Evolutionary conservation across 2,113 vertebrate genomes (phyloP), one percentile per base, ranked within the genome.

Genomic region (Scalopus aquaticus): DNA sequence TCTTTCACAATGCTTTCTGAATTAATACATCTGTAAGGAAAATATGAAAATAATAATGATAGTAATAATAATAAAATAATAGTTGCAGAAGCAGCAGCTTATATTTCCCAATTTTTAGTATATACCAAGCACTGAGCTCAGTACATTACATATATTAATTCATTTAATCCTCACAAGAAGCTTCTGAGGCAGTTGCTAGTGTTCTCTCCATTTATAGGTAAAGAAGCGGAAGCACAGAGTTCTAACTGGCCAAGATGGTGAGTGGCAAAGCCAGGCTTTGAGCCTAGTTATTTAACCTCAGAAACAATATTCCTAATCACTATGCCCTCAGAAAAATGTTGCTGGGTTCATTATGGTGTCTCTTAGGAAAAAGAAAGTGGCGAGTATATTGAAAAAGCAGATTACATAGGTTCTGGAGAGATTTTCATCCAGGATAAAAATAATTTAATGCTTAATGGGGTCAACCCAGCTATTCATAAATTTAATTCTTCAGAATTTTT

Each of bases 371-470:
- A 91, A 56, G 15, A 42, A 93, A 83, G 42, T 46, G 6, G 19
- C 9, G 62, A 79, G 82, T 62, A 51, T 67, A 83, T 35, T 79
- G 37, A 86, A 77, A 79, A 87, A 60, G 39, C 91, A 64, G n/a
- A 51, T 86, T 32, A 78, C 78, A 26, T 26, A 87, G 54, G 24
- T 83, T 74, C 69, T 88, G 72, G 76, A 90, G 87, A 90, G 16
- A 65, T 64, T 89, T 91, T 77, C 60, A 51, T 82, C 17, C 37
- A 92, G 44, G 92, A 69, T 72, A 88, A 86, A 93, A 93, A 67
- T 16, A 35, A 3, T 60, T 92, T 77, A 65, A 24, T 54, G 46
- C 58, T 72, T 60, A 49, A 11, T 72, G 24, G 46, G 10, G 30
- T 93, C 56, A 85, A 32, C 22, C 49, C 67, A 80, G 49, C 54